Percentiles rank a stretch among this genome's conserved stretches.
Conservation (phyloP, 1,140 invertebrate genomes). For the Brachionus plicatilis region DNA sequence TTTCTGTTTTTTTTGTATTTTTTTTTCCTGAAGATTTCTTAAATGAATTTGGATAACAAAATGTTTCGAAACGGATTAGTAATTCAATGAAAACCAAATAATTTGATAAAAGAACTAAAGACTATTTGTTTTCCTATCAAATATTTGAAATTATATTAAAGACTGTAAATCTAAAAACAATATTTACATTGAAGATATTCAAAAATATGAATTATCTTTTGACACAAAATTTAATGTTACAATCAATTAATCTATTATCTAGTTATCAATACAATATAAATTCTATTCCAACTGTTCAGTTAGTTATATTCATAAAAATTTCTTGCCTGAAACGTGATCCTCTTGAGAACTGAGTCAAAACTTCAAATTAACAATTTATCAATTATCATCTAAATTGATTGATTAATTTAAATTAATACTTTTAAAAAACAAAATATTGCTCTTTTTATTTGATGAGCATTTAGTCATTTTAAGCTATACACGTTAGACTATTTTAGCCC, state of each 20-base stretch:
- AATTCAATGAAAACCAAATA: background rate
- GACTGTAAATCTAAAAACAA: background rate
- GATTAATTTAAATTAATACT: background rate
- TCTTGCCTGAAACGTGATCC: background rate
- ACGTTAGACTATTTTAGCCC: background rate
- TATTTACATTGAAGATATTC: background rate
- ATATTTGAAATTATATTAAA: background rate
- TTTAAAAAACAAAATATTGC: background rate
- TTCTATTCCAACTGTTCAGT: background rate
- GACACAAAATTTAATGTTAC: background rate
- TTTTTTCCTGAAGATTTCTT: too few species aligned
- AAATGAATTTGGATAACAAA: background rate
- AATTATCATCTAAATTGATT: slow-evolving; percentile 14
- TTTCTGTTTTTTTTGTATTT: too few species aligned
- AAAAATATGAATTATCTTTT: background rate
- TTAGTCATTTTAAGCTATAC: background rate
- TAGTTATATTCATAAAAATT: background rate
- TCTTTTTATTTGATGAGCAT: background rate
- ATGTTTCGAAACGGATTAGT: background rate
- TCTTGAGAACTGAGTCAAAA: background rate
- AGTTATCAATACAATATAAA: background rate
- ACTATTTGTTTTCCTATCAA: background rate
- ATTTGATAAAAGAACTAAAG: background rate
- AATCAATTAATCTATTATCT: slow-evolving; percentile 13
- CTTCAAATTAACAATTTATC: background rate